Conservation (phyloP, 2,797 vertebrate genomes). For the Alectoris magna region DNA sequence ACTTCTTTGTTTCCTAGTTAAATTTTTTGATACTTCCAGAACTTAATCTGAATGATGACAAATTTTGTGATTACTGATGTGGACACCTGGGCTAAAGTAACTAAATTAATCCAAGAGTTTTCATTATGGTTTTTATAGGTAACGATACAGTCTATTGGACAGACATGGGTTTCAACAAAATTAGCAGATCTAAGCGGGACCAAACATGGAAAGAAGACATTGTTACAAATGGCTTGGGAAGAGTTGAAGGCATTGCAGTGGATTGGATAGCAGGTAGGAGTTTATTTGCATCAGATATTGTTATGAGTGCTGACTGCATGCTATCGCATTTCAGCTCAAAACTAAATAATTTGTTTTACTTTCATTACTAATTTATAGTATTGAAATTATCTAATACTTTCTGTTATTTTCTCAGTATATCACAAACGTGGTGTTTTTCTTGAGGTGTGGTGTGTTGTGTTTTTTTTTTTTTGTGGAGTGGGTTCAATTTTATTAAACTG, state of each 20-base stretch:
- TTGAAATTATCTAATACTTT: background rate
- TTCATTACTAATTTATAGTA: background rate
- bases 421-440: background rate
- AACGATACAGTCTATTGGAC: slow-evolving; percentile 99
- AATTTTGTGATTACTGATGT: background rate
- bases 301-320: background rate
- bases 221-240: slow-evolving; percentile 93
- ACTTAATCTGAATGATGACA: background rate
- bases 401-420: background rate
- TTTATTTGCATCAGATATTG: background rate
- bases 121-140: slow-evolving; percentile 68
- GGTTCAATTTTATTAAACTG: background rate
- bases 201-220: slow-evolving; percentile 99
- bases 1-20: background rate
- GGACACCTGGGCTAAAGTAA: background rate
- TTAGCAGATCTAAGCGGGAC: slow-evolving; percentile 93
- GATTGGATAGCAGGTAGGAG: slow-evolving; percentile 95
- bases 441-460: background rate
- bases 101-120: background rate
- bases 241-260: slow-evolving; percentile 96
- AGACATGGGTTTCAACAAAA: slow-evolving; percentile 98
- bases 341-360: background rate
- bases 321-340: background rate
- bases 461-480: background rate
- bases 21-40: background rate